Evolutionary conservation across 2,113 vertebrate genomes (phyloP), one percentile per base, ranked within the genome.

Genomic region (Eurypyga helias): DNA sequence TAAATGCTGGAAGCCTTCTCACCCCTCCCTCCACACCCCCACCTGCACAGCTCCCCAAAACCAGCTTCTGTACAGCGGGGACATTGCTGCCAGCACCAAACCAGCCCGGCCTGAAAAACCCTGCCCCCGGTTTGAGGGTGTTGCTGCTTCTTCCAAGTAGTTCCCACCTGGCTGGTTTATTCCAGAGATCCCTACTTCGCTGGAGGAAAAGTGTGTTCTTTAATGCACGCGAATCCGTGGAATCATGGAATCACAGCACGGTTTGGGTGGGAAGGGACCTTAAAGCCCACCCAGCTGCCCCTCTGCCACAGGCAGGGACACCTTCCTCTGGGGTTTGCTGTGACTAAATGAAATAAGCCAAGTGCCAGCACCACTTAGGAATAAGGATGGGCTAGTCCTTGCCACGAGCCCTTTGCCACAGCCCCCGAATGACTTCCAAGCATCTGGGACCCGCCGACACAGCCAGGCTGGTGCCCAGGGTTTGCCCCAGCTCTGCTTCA

Each of bases 21-120:
- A 83, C 94, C 83, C 93, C 86, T 80, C 95, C 88, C 90, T 33
- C 49, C 16, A 92, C 83, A 65, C 81, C 83, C 94, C 75, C 96
- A 94, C 89, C 97, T 84, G 92, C 92, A 79, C 61, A 91, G 69
- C 73, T 77, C 83, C 60, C 66, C 31, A 69, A 61, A 81, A 28
- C 45, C 29, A 36, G 5, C 45, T 78, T 83, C 51, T 26, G 78
- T 17, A 28, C n/a, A 45, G 83, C 1, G 0, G 17, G 7, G 9
- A 78, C 1, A 0, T 3, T 62, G 90, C 92, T 19, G 69, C 18
- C 31, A 21, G 82, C 0, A 0, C 51, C 79, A n/a, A 78, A 96
- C 80, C 0, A 28, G 38, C 83, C 69, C 71, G 61, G 71, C 62
- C 73, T 38, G 29, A 34, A 79, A 90, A 79, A 9, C 71, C 38